Base-by-base conservation (phyloP, 2,797 vertebrate genomes). In the Poeciliopsis presidionis region DNA sequence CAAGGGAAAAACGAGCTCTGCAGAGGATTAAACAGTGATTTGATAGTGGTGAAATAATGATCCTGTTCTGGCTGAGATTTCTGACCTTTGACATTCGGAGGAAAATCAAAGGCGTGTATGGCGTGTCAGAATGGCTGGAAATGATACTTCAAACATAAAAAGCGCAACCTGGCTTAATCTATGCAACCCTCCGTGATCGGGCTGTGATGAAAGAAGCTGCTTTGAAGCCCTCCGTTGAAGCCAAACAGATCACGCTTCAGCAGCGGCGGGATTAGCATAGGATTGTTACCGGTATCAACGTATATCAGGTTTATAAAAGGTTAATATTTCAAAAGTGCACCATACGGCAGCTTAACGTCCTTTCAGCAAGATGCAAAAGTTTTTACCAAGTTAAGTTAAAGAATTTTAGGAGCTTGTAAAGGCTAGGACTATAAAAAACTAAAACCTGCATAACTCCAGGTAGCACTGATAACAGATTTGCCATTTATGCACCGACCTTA, bases 221-320 rank as follows among this genome's bases (percentile, higher is more conserved):
- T 93, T 93, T 94, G 91, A 94, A 92, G 85, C 80, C 28, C 45
- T 72, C 47, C 25, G 85, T 85, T 86, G 84, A 69, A 87, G 89
- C 87, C 65, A 79, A 82, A 84, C 59, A 78, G 91, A 90, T 92
- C 90, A 87, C 12, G 75, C 82, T 83, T 87, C 59, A 59, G 79
- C 75, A 84, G 72, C 77, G 7, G 57, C 1, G 73, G 72, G 83
- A 77, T 57, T 16, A 71, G 43, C 43, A 4, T 6, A 14, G 65
- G 65, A 69, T 41, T n/a, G 43, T 71, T 16, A 18, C 6, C 18
- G 41, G 5, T 70, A 71, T 71, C 43, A 46, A 71, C n/a, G 7
- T 45, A 9, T 4, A 71, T n/a, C 41, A 8, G n/a, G 67, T 28
- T 71, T 71, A 16, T 45, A 45, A 45, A 46, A 71, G 14, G 67